Evolutionary conservation across 2,113 vertebrate species (phyloP).

Genomic region (Protomyctophum bolini): DNA sequence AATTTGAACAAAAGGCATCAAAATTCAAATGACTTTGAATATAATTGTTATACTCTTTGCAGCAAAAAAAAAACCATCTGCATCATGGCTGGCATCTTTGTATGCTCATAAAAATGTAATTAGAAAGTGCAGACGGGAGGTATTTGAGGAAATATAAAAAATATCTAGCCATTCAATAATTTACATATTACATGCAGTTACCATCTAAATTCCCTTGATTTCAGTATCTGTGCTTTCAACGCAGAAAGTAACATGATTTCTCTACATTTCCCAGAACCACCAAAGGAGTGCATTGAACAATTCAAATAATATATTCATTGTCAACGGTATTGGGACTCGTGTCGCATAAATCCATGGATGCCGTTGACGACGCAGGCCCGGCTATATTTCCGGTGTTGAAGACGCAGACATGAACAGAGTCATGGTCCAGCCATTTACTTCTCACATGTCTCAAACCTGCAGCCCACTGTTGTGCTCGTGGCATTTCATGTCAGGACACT

Average conservation of each 20-base stretch:
- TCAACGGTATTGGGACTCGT: too few relatives aligned
- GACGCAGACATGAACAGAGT: conserved; percentile 12
- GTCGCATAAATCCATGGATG: too few relatives aligned
- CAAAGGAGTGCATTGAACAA: too few relatives aligned
- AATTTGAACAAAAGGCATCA: neutral
- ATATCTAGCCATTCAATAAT: neutral
- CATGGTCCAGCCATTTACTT: conserved; percentile 35
- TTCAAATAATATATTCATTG: too few relatives aligned
- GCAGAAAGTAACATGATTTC: too few relatives aligned
- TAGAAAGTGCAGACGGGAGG: neutral
- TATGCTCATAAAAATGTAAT: neutral
- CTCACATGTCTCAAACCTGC: conserved; percentile 6
- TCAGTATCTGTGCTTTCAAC: too few relatives aligned
- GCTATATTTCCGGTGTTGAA: neutral
- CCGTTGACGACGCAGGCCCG: too few relatives aligned
- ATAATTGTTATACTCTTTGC: too few relatives aligned
- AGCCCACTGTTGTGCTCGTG: neutral
- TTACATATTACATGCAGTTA: neutral
- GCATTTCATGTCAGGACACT: conserved; percentile 59
- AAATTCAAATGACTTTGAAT: too few relatives aligned
- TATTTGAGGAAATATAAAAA: neutral
- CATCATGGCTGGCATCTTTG: neutral
- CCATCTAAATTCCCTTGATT: neutral
- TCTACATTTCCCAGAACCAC: too few relatives aligned
- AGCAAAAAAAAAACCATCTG: neutral